Conservation (phyloP, 2,797 vertebrate species). For the Ibycter americanus region DNA sequence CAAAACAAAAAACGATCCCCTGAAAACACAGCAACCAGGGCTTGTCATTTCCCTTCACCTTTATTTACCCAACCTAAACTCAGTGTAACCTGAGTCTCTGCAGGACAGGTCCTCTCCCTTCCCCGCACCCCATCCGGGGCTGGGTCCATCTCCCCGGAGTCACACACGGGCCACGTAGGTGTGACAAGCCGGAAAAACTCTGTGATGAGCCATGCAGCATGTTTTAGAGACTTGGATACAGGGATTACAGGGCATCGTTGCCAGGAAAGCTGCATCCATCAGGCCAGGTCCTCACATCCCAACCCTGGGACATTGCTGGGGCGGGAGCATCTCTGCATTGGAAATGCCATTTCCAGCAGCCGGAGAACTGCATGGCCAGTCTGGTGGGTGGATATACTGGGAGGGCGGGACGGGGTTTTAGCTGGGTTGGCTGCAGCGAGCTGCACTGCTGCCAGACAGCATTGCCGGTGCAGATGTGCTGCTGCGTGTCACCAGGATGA, state of each 20-base stretch:
- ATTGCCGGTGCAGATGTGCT: background rate
- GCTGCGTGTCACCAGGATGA: background rate
- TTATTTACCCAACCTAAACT: background rate
- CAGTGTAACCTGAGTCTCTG: background rate
- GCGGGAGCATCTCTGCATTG: background rate
- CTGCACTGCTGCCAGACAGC: background rate
- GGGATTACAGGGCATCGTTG: background rate
- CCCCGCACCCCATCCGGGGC: background rate
- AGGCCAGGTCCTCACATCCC: background rate
- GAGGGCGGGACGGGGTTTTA: background rate
- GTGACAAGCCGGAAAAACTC: background rate
- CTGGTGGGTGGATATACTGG: background rate
- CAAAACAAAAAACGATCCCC: background rate
- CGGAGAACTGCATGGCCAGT: background rate
- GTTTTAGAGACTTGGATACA: background rate
- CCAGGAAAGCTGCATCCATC: background rate
- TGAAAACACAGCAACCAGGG: background rate
- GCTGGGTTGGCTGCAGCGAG: background rate
- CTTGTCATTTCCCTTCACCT: background rate
- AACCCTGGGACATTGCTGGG: background rate
- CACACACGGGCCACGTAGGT: accelerated
- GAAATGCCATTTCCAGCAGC: background rate
- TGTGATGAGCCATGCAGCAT: accelerated
- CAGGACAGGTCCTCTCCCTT: background rate
- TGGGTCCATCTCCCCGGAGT: background rate